Percentiles rank a stretch among this genome's conserved stretches.
Evolutionary conservation across 1,140 invertebrate genomes (phyloP).

Genomic region (Notospermus geniculatus): DNA sequence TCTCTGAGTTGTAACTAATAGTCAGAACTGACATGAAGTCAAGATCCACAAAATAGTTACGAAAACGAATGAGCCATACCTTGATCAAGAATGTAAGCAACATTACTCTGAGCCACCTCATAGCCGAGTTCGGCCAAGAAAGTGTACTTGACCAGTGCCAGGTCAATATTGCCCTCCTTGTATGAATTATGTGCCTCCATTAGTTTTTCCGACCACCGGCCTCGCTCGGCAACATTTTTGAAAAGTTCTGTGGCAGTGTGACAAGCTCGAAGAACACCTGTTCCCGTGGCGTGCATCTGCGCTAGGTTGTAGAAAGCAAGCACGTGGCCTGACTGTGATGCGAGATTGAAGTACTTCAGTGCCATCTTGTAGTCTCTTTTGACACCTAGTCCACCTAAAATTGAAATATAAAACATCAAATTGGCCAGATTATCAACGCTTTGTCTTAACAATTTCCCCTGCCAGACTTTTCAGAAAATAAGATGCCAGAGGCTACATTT

Average conservation of each 20-base stretch:
- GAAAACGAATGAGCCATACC: too few relatives aligned
- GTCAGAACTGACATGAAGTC: too few relatives aligned
- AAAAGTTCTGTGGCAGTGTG: constrained; percentile 89
- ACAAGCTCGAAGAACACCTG: constrained; percentile 88
- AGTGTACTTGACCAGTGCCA: constrained; percentile 87
- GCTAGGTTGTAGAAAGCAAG: constrained; percentile 94
- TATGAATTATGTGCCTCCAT: constrained; percentile 90
- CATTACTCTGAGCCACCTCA: constrained; percentile 97
- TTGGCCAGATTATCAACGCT: too few relatives aligned
- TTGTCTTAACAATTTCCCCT: too few relatives aligned
- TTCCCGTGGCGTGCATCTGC: constrained; percentile 97
- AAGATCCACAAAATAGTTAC: too few relatives aligned
- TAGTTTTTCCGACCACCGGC: constrained; percentile 86
- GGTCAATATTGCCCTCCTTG: constrained; percentile 73
- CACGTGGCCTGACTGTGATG: constrained; percentile 95
- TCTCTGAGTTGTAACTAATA: too few relatives aligned
- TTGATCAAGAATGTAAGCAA: constrained; percentile 90
- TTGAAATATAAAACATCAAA: too few relatives aligned
- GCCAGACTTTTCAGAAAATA: too few relatives aligned
- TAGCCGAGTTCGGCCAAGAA: constrained; percentile 93
- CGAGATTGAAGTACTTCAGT: constrained; percentile 95
- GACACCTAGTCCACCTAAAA: constrained; percentile 84
- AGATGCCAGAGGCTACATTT: too few relatives aligned
- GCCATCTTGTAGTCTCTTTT: constrained; percentile 89
- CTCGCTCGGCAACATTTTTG: constrained; percentile 96